These are phyloP conservation scores for Nowickia ferox DNA, from an alignment of 2,888 invertebrate species.

Conservation along the genomic window DNA sequence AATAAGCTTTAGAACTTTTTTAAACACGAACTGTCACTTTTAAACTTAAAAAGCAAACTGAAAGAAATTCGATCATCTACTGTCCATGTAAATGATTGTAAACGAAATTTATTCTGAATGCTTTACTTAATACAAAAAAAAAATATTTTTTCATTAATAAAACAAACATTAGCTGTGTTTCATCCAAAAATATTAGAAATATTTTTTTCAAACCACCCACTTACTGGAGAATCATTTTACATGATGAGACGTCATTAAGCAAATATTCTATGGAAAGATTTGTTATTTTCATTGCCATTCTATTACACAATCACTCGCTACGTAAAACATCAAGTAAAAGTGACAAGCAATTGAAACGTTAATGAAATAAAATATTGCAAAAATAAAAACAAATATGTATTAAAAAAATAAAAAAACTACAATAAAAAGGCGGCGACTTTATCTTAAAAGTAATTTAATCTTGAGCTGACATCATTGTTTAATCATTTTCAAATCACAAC, in stretches of 20 bases:
- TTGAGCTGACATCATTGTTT: conserved; percentile 63
- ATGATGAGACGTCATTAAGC: background rate
- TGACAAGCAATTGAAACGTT: conserved; percentile 49
- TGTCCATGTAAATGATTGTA: background rate
- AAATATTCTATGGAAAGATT: conserved; percentile 34
- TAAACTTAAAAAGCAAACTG: conserved; percentile 31
- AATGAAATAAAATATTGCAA: conserved; percentile 36
- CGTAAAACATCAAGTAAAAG: conserved; percentile 47
- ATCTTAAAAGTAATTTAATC: conserved; percentile 56
- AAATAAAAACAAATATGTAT: conserved; percentile 3
- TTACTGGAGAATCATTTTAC: background rate
- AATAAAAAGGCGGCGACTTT: conserved; percentile 49
- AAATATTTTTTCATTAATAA: background rate
- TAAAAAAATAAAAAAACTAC: background rate
- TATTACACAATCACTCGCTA: conserved; percentile 31
- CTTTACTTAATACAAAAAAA: background rate
- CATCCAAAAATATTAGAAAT: background rate
- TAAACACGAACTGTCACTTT: conserved; percentile 12
- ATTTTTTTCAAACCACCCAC: conserved; percentile 12
- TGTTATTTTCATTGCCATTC: conserved; percentile 26
- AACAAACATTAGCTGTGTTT: conserved; percentile 10
- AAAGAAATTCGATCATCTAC: background rate
- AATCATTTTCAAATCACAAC: conserved; percentile 53
- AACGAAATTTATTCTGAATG: background rate
- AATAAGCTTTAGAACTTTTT: background rate